Evolutionary conservation across 1,140 invertebrate species (phyloP).

Genomic region (Lepidurus packardi): DNA sequence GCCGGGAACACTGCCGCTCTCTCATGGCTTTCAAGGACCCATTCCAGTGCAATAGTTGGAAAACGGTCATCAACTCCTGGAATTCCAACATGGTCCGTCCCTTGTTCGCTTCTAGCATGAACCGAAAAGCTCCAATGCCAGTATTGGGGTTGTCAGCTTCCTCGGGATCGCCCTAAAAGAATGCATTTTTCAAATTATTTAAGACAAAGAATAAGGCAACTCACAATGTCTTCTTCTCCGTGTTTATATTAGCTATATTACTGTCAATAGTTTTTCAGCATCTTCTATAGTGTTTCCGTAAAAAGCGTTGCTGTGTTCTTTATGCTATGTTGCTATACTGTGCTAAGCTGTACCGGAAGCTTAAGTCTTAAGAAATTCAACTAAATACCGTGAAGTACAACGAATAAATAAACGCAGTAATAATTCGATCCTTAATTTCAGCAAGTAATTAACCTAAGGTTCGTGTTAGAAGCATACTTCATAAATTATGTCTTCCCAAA

Average conservation of each 20-base stretch:
- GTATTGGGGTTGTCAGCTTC: constrained; percentile 59
- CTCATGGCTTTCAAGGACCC: constrained; percentile 79
- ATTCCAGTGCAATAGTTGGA: constrained; percentile 93
- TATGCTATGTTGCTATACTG: too few species aligned
- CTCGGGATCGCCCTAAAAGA: constrained; percentile 48
- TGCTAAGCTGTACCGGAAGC: too few species aligned
- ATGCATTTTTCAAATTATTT: not conserved
- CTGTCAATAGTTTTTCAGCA: not conserved
- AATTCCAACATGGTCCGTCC: constrained; percentile 92
- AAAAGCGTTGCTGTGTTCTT: too few species aligned
- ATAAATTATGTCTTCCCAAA: too few species aligned
- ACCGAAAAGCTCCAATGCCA: constrained; percentile 87
- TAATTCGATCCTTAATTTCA: too few species aligned
- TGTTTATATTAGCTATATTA: constrained; percentile 14
- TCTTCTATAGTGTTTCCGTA: too few species aligned
- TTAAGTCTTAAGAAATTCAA: too few species aligned
- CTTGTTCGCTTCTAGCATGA: constrained; percentile 89
- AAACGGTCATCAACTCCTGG: constrained; percentile 94
- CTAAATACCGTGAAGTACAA: too few species aligned
- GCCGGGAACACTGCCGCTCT: constrained; percentile 86
- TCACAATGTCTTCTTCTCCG: not conserved
- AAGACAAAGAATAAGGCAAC: constrained; percentile 20
- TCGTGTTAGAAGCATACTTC: too few species aligned
- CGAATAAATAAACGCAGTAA: too few species aligned
- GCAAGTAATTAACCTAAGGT: too few species aligned